These are phyloP conservation scores for Notothenia coriiceps DNA, from an alignment of 2,113 vertebrate genomes.

Conservation along the genomic window DNA sequence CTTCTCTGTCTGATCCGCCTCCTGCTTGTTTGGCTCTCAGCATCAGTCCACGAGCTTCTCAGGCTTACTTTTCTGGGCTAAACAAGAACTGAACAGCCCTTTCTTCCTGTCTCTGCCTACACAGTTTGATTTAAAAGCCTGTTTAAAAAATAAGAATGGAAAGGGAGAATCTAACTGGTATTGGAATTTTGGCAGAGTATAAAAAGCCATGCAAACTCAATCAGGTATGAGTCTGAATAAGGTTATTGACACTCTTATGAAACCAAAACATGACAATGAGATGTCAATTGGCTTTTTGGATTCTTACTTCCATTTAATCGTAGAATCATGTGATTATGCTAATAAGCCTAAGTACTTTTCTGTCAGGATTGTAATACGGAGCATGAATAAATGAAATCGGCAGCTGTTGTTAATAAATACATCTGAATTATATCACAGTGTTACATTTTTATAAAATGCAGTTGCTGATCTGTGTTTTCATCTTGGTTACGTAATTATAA, in stretches of 20 bases:
- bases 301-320: slow-evolving; percentile 20
- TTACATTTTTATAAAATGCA: slow-evolving; percentile 4
- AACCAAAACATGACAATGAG: slow-evolving; percentile 38
- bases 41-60: slow-evolving; percentile 28
- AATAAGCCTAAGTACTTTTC: slow-evolving; percentile 16
- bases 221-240: slow-evolving; percentile 36
- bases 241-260: slow-evolving; percentile 24
- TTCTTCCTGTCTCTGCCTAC: slow-evolving; percentile 13
- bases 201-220: slow-evolving; percentile 16
- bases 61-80: slow-evolving; percentile 28
- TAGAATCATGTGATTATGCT: slow-evolving; percentile 1
- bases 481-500: background rate
- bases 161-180: slow-evolving; percentile 18
- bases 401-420: background rate
- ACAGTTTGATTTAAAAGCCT: slow-evolving; percentile 34
- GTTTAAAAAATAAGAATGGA: slow-evolving; percentile 41
- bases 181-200: slow-evolving; percentile 16
- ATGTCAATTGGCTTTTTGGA: slow-evolving; percentile 32
- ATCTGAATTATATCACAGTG: background rate
- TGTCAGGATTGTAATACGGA: background rate
- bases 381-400: background rate
- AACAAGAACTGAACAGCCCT: slow-evolving; percentile 22
- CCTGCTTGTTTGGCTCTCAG: slow-evolving; percentile 30
- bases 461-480: slow-evolving; percentile 9
- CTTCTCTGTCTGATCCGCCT: slow-evolving; percentile 5